Conservation (phyloP, 2,113 vertebrate genomes). For the Anoplopoma fimbria region DNA sequence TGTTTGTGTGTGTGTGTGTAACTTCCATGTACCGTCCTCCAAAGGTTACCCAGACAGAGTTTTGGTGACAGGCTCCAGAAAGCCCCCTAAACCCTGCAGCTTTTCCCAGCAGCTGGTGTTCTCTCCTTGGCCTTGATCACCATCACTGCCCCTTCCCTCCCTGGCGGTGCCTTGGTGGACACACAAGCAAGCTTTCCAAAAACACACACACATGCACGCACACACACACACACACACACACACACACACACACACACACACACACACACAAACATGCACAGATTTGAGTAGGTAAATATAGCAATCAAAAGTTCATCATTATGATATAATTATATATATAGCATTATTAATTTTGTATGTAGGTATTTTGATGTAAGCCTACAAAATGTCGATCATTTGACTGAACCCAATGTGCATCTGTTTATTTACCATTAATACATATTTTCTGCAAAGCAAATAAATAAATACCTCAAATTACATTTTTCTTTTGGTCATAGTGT, state of each 20-base stretch:
- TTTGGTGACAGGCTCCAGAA: slow-evolving; percentile 76
- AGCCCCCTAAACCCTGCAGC: slow-evolving; percentile 76
- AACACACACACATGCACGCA: not conserved
- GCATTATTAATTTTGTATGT: not conserved
- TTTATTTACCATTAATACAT: slow-evolving; percentile 4
- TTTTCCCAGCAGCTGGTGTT: slow-evolving; percentile 76
- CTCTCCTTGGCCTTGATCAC: slow-evolving; percentile 72
- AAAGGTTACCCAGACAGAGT: slow-evolving; percentile 73
- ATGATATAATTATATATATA: too few species aligned
- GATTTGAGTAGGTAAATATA: slow-evolving; percentile 1
- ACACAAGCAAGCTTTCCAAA: not conserved
- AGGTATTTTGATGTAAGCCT: slow-evolving; percentile 3
- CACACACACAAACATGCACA: slow-evolving; percentile 8
- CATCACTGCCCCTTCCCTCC: slow-evolving; percentile 50
- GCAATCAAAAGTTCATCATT: slow-evolving; percentile 17
- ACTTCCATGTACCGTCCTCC: slow-evolving; percentile 35
- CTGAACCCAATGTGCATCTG: slow-evolving; percentile 2
- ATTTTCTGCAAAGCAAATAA: not conserved
- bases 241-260: slow-evolving; percentile 6
- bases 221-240: slow-evolving; percentile 15
- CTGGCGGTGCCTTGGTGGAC: slow-evolving; percentile 24
- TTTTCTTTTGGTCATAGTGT: not conserved
- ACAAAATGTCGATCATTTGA: slow-evolving; percentile 11
- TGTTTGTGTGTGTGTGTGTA: slow-evolving; percentile 30
- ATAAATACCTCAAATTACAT: not conserved